Conservation (phyloP, 2,113 vertebrate genomes). For the Tragelaphus buxtoni region DNA sequence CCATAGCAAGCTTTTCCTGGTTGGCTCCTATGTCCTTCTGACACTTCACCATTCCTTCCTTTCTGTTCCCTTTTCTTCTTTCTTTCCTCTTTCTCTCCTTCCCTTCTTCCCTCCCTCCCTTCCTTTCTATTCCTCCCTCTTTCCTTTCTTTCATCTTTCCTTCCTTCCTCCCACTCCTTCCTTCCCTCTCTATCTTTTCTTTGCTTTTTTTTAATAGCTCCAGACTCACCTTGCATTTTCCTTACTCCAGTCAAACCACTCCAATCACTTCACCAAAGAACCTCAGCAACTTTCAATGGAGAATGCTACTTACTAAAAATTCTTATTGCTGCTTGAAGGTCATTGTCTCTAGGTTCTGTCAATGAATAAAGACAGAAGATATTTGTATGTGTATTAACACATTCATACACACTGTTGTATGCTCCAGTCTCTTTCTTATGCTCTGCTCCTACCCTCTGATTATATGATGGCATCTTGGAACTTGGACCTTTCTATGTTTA, state of each 20-base stretch:
- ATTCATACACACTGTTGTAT: background rate
- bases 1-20: background rate
- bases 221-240: background rate
- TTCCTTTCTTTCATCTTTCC: no score
- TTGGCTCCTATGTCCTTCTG: background rate
- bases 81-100: background rate
- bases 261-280: background rate
- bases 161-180: background rate
- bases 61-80: no score
- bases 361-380: background rate
- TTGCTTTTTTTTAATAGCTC: background rate
- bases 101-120: background rate
- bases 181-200: background rate
- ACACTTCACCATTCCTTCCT: background rate
- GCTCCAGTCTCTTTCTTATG: background rate
- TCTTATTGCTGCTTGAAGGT: background rate
- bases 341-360: background rate
- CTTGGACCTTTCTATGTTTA: background rate
- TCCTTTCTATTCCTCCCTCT: background rate
- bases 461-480: background rate
- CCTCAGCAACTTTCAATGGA: background rate
- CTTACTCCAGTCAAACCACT: background rate
- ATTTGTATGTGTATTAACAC: background rate
- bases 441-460: background rate
- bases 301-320: background rate